Base-by-base conservation (phyloP, 2,113 vertebrate species). In the Urocolius indicus region DNA sequence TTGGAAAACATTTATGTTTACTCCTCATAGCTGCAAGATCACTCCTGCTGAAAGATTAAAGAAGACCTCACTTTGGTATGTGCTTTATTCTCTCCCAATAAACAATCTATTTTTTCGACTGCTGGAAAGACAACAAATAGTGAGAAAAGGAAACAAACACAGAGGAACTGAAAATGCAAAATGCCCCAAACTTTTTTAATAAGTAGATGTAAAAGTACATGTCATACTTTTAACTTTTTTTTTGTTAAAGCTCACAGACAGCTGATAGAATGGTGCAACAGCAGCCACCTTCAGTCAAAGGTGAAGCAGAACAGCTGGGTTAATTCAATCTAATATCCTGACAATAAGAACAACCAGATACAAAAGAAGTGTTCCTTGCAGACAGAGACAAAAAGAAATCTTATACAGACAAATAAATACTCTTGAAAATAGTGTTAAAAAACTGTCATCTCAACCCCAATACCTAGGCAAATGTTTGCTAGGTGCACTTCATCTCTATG, bases 361-460 rank as follows among this genome's bases (percentile, higher is more conserved):
- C 0, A 0, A 6, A 67, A 48, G 5, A 67, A 48, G 9, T 3
- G 12, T 1, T 89, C 69, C 46, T 30, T 75, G 36, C n/a, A 78
- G 30, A 74, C 6, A 48, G 3, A 30, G 27, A 11, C 16, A 36
- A 69, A 72, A 68, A 57, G 2, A 32, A 51, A 34, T n/a, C 17
- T n/a, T 30, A 20, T 2, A 32, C 16, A 0, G 1, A 54, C 23
- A 75, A 69, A 67, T 23, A 67, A 45, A 73, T 30, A n/a, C 11
- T 84, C 65, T 29, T 5, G 2, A 71, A 86, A 77, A 74, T 17
- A 51, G 20, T 12, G 7, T 48, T 79, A 10, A 13, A 49, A 62
- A 91, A 45, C 27, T n/a, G 26, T 22, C 10, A 84, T n/a, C 11
- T 26, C 45, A 73, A 45, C 45, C 29, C 54, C 65, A 51, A 82